Conservation (phyloP, 2,888 invertebrate genomes). For the Dione vanillae region DNA sequence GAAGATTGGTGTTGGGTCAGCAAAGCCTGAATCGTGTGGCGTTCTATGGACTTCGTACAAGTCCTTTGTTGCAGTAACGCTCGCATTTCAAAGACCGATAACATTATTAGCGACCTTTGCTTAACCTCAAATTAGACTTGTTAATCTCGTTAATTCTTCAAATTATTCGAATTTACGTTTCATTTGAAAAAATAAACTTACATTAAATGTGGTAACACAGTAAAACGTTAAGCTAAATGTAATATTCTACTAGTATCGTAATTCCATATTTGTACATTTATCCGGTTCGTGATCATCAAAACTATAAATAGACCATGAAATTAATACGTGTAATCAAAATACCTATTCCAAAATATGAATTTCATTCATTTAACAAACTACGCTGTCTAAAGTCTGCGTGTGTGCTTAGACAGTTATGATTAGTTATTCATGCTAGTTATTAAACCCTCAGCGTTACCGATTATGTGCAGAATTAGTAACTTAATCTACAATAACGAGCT, state of each 20-base stretch:
- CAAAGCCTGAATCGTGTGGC: background rate
- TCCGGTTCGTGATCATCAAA: background rate
- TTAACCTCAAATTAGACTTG: slow-evolving; percentile 1
- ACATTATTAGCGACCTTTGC: slow-evolving; percentile 15
- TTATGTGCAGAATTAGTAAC: slow-evolving; percentile 35
- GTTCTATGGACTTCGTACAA: background rate
- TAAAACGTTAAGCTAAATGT: no score
- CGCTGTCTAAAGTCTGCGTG: slow-evolving; percentile 9
- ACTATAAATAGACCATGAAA: background rate
- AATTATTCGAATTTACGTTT: background rate
- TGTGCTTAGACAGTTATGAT: slow-evolving; percentile 15
- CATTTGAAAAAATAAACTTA: no score
- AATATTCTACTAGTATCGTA: no score
- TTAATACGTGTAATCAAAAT: background rate
- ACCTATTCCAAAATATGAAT: background rate
- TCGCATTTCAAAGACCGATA: slow-evolving; percentile 14
- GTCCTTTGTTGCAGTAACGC: slow-evolving; percentile 12
- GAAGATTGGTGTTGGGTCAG: background rate
- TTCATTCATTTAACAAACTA: slow-evolving; percentile 5
- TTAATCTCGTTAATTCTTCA: background rate
- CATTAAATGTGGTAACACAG: no score
- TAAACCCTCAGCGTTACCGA: slow-evolving; percentile 33
- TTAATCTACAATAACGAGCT: slow-evolving; percentile 25
- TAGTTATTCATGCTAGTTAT: slow-evolving; percentile 32
- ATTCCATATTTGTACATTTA: no score